Evolutionary conservation across 2,888 invertebrate species (phyloP).

Genomic region (Dryomyza anilis): DNA sequence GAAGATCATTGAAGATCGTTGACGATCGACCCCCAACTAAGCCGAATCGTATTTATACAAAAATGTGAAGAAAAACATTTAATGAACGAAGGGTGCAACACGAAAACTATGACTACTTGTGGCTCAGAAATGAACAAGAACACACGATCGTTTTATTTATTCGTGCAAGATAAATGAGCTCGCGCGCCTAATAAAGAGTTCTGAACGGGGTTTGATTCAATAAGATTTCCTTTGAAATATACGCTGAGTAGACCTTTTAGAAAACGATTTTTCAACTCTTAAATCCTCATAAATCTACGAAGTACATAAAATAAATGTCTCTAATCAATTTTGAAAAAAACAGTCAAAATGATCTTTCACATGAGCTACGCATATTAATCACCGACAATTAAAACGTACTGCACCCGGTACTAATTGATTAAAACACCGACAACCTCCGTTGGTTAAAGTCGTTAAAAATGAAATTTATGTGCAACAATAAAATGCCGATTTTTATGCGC

Average conservation of each 20-base stretch:
- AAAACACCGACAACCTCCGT: no score
- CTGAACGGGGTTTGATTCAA: no score
- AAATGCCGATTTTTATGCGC: slow-evolving; percentile 16
- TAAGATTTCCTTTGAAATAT: neutral
- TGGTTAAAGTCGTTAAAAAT: slow-evolving; percentile 15
- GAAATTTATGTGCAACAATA: slow-evolving; percentile 25
- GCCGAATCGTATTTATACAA: slow-evolving; percentile 14
- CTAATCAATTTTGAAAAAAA: slow-evolving; percentile 48
- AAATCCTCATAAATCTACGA: slow-evolving; percentile 5
- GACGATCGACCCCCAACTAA: slow-evolving; percentile 24
- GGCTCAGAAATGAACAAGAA: no score
- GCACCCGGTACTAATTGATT: neutral
- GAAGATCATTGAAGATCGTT: neutral
- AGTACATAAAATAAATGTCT: slow-evolving; percentile 40
- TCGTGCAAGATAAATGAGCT: no score
- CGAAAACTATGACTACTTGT: no score
- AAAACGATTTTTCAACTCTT: slow-evolving; percentile 19
- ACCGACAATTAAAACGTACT: slow-evolving; percentile 15
- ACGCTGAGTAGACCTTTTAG: neutral
- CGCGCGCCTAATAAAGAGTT: no score
- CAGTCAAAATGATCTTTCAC: neutral
- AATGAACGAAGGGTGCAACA: no score
- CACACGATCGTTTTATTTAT: no score
- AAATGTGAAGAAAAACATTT: neutral
- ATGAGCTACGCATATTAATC: slow-evolving; percentile 16